Evolutionary conservation across 2,797 vertebrate species (phyloP), one percentile per base, ranked within the genome.

Genomic region (Oreochromis mossambicus): DNA sequence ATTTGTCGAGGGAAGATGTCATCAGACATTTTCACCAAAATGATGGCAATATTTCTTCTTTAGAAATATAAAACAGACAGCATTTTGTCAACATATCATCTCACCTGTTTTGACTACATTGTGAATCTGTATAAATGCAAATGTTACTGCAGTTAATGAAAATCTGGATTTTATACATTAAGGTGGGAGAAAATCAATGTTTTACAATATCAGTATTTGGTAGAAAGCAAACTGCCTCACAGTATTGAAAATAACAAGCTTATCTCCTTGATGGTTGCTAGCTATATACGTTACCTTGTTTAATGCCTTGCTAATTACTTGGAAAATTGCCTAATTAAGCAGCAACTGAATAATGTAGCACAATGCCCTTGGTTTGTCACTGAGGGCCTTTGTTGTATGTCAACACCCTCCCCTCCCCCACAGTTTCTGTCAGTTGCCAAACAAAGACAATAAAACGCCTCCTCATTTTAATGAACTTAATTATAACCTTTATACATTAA

Each of bases 1-100:
- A 84, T 41, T 34, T 56, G 24, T 80, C 32, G 66, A 82, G 63
- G 73, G 77, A 51, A 77, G 68, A 84, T 19, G 29, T 56, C 52
- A 26, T 77, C 46, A 48, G 14, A 51, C 2, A 26, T 76, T 83
- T 80, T 85, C 10, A 43, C 66, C 41, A n/a, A 76, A 61, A 78
- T 70, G 9, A 6, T 29, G 48, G 34, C 5, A n/a, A 17, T 19
- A 32, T 12, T 14, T 15, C 41, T 68, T 54, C 21, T 66, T 54
- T 46, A 21, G 3, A 83, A 55, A 50, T 5, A 56, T 3, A 1
- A 51, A n/a, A 50, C 13, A 19, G 3, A 19, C 0, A 0, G 2
- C 5, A 26, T 36, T 24, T 38, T 36, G 36, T 61, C 81, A 2
- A 41, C 26, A 19, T 11, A 43, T 79, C 10, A 36, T 66, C 15